phyloP scores from a whole-genome alignment of 2,113 vertebrate species.

The Cryptomyrus ogoouensis region DNA sequence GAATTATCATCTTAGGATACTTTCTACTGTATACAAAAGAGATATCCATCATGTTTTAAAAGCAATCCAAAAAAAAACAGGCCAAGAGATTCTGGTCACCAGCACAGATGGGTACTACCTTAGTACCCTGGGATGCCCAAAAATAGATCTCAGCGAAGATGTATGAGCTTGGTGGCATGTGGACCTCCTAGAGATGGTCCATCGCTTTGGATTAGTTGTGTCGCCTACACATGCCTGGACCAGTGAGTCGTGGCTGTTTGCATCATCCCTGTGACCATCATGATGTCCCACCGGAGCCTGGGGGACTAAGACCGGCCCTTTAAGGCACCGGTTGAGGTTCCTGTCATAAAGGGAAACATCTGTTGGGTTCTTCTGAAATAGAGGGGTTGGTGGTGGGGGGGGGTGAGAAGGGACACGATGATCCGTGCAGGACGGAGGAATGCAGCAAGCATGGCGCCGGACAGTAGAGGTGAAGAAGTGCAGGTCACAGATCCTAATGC shows the following conservation, averaged over 20 bases:
- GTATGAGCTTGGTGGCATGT: background rate
- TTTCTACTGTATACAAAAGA: conserved; percentile 10
- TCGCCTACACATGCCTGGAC: background rate
- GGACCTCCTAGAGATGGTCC: background rate
- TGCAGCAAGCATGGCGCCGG: background rate
- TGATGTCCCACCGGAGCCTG: background rate
- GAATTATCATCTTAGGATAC: background rate
- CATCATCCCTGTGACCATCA: background rate
- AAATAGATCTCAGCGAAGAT: background rate
- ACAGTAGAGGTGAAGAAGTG: background rate
- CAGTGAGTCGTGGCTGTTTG: background rate
- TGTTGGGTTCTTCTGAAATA: background rate
- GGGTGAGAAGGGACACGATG: background rate
- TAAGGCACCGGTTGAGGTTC: background rate
- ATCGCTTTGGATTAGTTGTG: background rate
- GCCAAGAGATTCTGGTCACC: background rate
- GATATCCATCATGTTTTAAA: conserved; percentile 3
- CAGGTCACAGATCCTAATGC: background rate
- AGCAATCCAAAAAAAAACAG: background rate
- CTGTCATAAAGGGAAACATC: background rate
- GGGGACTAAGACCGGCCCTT: background rate
- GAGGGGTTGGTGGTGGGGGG: background rate
- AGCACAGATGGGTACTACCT: background rate
- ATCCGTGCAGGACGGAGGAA: background rate
- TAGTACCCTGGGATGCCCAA: background rate